A percentile compares a stretch with the other conserved stretches of the same genome.
phyloP scores from a whole-genome alignment of 2,888 invertebrate genomes.

The Boloria euphrosyne region DNA sequence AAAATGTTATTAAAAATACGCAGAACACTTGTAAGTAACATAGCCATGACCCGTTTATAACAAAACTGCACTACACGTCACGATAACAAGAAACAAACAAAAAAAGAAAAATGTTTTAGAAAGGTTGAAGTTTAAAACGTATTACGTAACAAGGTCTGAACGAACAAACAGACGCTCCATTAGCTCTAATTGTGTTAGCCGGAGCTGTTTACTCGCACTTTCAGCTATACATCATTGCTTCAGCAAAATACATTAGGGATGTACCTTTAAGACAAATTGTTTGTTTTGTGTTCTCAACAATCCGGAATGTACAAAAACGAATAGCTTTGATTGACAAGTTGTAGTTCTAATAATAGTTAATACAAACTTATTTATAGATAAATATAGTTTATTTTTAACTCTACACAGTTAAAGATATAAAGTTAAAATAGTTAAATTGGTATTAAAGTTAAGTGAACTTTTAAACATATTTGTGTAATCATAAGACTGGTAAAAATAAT shows the following conservation, averaged over 20 bases:
- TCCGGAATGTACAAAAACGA: neutral
- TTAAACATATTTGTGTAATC: too few relatives aligned
- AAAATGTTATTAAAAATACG: too few relatives aligned
- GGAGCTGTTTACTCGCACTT: slow-evolving; percentile 33
- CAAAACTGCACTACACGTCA: slow-evolving; percentile 22
- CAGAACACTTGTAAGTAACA: neutral
- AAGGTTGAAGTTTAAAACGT: slow-evolving; percentile 34
- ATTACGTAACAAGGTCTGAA: slow-evolving; percentile 37
- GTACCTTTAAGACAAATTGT: slow-evolving; percentile 21
- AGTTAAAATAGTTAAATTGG: too few relatives aligned
- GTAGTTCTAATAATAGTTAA: neutral
- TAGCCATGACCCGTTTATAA: slow-evolving; percentile 26
- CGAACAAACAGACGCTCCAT: slow-evolving; percentile 62
- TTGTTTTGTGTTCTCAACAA: slow-evolving; percentile 1
- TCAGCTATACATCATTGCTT: slow-evolving; percentile 28
- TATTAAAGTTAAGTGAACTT: too few relatives aligned
- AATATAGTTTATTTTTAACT: too few relatives aligned
- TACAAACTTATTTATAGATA: too few relatives aligned
- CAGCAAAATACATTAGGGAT: slow-evolving; percentile 22
- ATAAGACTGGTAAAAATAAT: too few relatives aligned
- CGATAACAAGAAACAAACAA: slow-evolving; percentile 32
- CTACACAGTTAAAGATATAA: too few relatives aligned
- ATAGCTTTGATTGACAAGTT: neutral
- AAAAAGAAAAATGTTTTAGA: slow-evolving; percentile 20
- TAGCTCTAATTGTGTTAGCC: slow-evolving; percentile 64